Conservation (phyloP, 1,140 invertebrate species). For the Wiebesia pumilae region DNA sequence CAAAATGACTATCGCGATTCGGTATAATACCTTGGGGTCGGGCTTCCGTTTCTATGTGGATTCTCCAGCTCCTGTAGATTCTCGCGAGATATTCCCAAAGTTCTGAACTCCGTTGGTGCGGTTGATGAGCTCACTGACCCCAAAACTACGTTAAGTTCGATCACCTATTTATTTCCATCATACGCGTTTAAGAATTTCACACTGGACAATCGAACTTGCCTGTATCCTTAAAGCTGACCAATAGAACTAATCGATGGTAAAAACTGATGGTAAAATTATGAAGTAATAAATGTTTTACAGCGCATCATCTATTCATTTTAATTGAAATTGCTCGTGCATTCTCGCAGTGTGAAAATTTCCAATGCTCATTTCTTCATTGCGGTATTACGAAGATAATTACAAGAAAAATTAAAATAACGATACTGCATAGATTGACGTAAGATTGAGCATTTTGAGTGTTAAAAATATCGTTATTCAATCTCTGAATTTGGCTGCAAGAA, state of each 20-base stretch:
- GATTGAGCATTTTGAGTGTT: too few species aligned
- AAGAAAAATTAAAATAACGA: neutral
- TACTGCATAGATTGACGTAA: too few species aligned
- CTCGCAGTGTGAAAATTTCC: neutral
- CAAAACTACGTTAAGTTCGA: constrained; percentile 6
- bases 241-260: too few species aligned
- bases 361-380: neutral
- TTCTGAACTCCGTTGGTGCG: neutral
- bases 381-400: neutral
- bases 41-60: neutral
- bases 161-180: constrained; percentile 9
- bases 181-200: neutral
- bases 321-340: neutral
- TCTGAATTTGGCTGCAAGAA: too few species aligned
- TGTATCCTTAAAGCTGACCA: neutral
- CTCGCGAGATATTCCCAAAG: neutral
- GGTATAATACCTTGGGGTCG: neutral
- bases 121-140: constrained; percentile 17
- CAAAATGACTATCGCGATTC: neutral
- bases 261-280: too few species aligned
- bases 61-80: neutral
- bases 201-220: neutral
- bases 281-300: neutral
- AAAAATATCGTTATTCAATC: too few species aligned
- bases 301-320: neutral